A percentile compares a stretch with the other conserved stretches of the same genome.
phyloP scores from a whole-genome alignment of 2,113 vertebrate species.

The Hippocampus barbouri region DNA sequence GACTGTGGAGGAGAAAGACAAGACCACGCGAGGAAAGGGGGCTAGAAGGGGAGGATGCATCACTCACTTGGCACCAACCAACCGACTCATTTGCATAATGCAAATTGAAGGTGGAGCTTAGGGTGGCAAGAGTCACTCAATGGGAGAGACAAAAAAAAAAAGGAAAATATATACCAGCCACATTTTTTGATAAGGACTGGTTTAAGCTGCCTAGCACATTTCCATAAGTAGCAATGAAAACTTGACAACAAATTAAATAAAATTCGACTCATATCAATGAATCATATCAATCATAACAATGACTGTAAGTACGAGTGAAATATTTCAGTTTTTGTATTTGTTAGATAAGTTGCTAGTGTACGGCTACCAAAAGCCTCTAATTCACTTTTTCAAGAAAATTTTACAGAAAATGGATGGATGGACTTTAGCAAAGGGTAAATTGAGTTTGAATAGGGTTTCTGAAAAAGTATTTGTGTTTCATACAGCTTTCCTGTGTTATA shows the following conservation, averaged over 20 bases:
- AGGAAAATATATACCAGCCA: not conserved
- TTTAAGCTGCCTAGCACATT: not conserved
- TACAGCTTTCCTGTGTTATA: no score
- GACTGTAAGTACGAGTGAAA: not conserved
- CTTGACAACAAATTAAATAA: not conserved
- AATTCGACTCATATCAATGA: not conserved
- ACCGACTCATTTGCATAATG: conserved; percentile 69
- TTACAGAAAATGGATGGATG: no score
- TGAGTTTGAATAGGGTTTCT: no score
- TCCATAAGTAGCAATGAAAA: not conserved
- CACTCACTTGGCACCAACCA: conserved; percentile 77
- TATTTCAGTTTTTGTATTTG: not conserved
- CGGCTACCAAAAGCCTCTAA: no score
- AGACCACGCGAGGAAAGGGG: conserved; percentile 28
- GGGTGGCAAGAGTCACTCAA: not conserved
- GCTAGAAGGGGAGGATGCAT: conserved; percentile 55
- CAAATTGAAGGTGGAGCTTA: conserved; percentile 22
- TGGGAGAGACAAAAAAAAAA: not conserved
- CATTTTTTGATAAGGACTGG: no score
- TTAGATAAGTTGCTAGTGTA: no score
- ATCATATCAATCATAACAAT: no score
- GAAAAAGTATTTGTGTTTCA: no score
- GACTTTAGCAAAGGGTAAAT: no score
- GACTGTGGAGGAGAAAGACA: conserved; percentile 29
- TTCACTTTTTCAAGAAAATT: no score